A percentile compares a stretch with the other conserved stretches of the same genome.
These are phyloP conservation scores for Cotesia typhae DNA, from an alignment of 1,140 invertebrate genomes.

Conservation along the genomic window DNA sequence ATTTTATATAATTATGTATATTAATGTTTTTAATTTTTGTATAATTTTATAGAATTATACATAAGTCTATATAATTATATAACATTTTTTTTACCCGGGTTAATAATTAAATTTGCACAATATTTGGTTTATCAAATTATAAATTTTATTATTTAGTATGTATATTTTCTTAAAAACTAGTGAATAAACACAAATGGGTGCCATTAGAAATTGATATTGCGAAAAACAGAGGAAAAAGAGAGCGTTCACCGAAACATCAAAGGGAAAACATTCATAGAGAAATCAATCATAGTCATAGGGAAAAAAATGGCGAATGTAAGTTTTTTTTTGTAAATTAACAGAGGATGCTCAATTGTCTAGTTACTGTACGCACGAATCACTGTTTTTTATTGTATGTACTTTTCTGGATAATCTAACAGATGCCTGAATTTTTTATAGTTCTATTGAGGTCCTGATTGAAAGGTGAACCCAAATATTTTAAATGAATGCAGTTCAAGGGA, in stretches of 20 bases:
- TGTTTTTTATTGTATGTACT: too few species aligned
- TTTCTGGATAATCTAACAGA: too few species aligned
- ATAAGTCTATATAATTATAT: too few species aligned
- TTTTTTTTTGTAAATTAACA: conserved; percentile 29
- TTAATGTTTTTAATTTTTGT: too few species aligned
- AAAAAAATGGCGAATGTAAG: conserved; percentile 60
- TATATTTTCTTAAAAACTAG: conserved; percentile 52
- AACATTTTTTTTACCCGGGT: too few species aligned
- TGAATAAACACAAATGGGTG: conserved; percentile 79
- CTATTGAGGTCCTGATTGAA: too few species aligned
- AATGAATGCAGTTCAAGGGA: too few species aligned
- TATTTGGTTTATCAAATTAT: background rate
- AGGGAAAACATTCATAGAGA: conserved; percentile 42
- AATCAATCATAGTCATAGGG: conserved; percentile 49
- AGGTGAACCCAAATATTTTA: too few species aligned
- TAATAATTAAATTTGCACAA: too few species aligned
- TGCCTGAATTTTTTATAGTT: too few species aligned
- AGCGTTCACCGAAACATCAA: conserved; percentile 59
- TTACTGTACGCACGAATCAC: background rate
- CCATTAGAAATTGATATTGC: conserved; percentile 76
- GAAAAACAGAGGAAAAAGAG: conserved; percentile 64
- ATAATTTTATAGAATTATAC: too few species aligned
- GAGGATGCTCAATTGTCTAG: background rate
- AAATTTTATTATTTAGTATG: conserved; percentile 16
- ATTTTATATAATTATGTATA: too few species aligned